Evolutionary conservation across 2,888 invertebrate genomes (phyloP), one percentile per base, ranked within the genome.

Genomic region (Ctenicera cuprea): DNA sequence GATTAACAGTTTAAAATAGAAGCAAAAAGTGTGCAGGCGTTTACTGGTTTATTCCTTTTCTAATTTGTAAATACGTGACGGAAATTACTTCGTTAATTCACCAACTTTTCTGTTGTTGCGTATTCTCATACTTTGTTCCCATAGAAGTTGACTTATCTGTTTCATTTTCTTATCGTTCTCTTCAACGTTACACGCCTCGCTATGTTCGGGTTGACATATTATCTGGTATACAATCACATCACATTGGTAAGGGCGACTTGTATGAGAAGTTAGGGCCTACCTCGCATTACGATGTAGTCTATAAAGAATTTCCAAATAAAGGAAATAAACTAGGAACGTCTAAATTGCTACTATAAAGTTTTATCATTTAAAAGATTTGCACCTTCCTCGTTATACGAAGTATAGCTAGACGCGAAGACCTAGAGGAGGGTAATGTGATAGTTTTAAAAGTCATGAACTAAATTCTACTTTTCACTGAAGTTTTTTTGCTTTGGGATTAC

Each of bases 261-360:
- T 38, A 38, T 38, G 38, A n/a, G 41, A n/a, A 26, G 3, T 26
- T 26, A 26, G 26, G 26, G 26, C 26, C 26, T 26, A 26, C n/a
- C 14, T n/a, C 41, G n/a, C 41, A 38, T 38, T 38, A 12, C 7
- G n/a, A n/a, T 26, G 2, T 41, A 41, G n/a, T 14, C n/a, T 41
- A n/a, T 14, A 41, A 41, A 11, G 41, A 41, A 12, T 41, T 41
- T n/a, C n/a, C 41, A 41, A 41, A 41, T 41, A 41, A n/a, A 41
- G 4, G n/a, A 14, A n/a, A 41, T 14, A n/a, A 14, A 14, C 41
- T 12, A 1, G 12, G 14, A 41, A n/a, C 14, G 14, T 41, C 41
- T 41, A 14, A 41, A 41, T 14, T 1, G 14, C 12, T 1, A 41
- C 12, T 14, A 12, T 41, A 41, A 12, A 41, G 4, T 14, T 41